Conservation (phyloP, 2,797 vertebrate species). For the Galago senegalensis region DNA sequence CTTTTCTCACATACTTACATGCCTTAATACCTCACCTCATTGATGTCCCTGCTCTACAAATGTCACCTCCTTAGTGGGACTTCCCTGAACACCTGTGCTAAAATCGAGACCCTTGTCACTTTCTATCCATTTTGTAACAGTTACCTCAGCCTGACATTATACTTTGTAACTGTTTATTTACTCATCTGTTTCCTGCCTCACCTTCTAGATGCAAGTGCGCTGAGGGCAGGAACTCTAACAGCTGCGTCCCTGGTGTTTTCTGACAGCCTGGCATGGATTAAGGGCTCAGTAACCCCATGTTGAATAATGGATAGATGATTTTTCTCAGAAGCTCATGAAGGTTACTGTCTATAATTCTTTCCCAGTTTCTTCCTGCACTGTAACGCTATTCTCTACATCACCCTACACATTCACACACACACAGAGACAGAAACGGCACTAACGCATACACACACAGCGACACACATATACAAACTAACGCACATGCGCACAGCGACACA, state of each 20-base stretch:
- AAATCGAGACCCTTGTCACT: not conserved
- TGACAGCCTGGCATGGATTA: not conserved
- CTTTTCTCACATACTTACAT: not conserved
- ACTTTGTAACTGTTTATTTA: not conserved
- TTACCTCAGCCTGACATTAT: not conserved
- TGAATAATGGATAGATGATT: not conserved
- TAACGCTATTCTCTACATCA: not conserved
- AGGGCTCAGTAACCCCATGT: not conserved
- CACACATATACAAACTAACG: no score
- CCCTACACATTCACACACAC: not conserved
- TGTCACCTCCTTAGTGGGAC: not conserved
- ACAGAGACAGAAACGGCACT: not conserved
- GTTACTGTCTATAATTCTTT: not conserved
- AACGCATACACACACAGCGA: not conserved
- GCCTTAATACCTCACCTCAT: not conserved
- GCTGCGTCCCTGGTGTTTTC: not conserved
- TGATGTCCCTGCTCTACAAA: not conserved
- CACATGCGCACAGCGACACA: no score
- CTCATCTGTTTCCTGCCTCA: not conserved
- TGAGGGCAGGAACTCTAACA: not conserved
- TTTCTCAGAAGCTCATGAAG: slow-evolving; percentile 16
- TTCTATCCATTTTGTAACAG: not conserved
- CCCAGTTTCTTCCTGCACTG: not conserved
- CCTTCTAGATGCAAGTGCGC: not conserved
- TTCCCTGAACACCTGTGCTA: not conserved